Base-by-base conservation (phyloP, 1,140 invertebrate species). In the Papilio xuthus region DNA sequence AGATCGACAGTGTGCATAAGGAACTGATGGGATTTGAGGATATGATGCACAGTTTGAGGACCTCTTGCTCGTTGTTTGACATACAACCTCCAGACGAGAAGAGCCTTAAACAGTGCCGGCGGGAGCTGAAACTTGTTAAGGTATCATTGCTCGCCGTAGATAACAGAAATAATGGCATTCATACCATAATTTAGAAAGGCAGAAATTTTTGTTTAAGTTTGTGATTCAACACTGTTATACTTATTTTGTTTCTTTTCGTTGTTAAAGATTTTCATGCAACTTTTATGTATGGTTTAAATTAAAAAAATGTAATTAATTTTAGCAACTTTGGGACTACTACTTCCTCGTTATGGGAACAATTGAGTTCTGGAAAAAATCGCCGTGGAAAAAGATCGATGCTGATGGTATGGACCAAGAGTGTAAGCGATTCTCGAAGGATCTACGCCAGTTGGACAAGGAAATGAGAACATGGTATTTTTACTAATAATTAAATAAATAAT, bases 351-450 rank as follows among this genome's bases (percentile, higher is more conserved):
- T 95, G 84, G 96, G 96, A 0, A 97, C 96, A 79, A 96, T 99
- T 74, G 95, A 97, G 75, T 97, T 98, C 89, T 99, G 98, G 98
- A 98, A 99, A 89, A 97, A 96, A 37, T 99, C 98, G 0, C 95
- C 96, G 0, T 99, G 98, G 98, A 97, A 97, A 86, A 97, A 97
- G 85, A 97, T 99, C 76, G 98, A 99, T 86, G 97, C 98, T 0
- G 98, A 99, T 87, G 96, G 96, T 67, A 98, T 99, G 97, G 98
- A 99, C 89, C 96, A 98, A 87, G 98, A 99, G 86, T 98, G 98
- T 90, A 99, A 99, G 89, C 97, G 97, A 83, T 97, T 99, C 88
- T 96, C 96, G 0, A 98, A 98, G 84, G 97, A 98, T 87, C 88
- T 98, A 28, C 95, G 97, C 91, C 95, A 95, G 13, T 93, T 99